Evolutionary conservation across 2,888 invertebrate species (phyloP), one percentile per base, ranked within the genome.

Genomic region (Pandemis cinnamomeana): DNA sequence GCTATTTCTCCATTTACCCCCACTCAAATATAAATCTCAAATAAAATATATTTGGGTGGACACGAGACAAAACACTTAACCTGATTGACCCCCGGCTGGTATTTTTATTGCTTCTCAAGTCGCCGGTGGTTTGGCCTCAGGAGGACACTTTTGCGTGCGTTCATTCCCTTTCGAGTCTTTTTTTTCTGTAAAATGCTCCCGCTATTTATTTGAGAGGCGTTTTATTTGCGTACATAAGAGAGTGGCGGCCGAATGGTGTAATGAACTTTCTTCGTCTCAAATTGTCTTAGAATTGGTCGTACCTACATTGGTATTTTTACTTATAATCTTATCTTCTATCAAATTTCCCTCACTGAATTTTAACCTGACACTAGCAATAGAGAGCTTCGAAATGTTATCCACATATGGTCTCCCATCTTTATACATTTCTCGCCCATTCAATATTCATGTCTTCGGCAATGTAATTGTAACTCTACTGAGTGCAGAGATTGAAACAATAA

Each of bases 81-180:
- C 88, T 89, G 90, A 90, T 90, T 91, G 91, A 90, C 90, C 91
- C 91, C 84, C 78, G 83, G 82, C 76, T 81, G 90, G 91, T 89
- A 90, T 90, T 91, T 91, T 90, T 91, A 90, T 91, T 90, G 89
- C 89, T 82, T 87, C 81, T 78, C 80, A 82, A 67, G 81, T 79
- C 82, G 76, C 75, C 79, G 73, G 81, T 83, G 81, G 83, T 83
- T 81, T 77, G 82, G 82, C 81, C 84, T 84, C 84, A 78, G 71
- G 81, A 83, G 85, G 79, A 81, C 83, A 80, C 84, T 83, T 81
- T 79, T 80, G 81, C 81, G 80, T 82, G 82, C 82, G 80, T 82
- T 83, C 81, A 80, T 73, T 75, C 79, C 80, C 76, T 79, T 83
- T 77, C 77, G 79, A 80, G 80, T 77, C 79, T 80, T 83, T 82